Evolutionary conservation across 2,888 invertebrate species (phyloP), one percentile per base, ranked within the genome.

Genomic region (Meiosimyza decipiens): DNA sequence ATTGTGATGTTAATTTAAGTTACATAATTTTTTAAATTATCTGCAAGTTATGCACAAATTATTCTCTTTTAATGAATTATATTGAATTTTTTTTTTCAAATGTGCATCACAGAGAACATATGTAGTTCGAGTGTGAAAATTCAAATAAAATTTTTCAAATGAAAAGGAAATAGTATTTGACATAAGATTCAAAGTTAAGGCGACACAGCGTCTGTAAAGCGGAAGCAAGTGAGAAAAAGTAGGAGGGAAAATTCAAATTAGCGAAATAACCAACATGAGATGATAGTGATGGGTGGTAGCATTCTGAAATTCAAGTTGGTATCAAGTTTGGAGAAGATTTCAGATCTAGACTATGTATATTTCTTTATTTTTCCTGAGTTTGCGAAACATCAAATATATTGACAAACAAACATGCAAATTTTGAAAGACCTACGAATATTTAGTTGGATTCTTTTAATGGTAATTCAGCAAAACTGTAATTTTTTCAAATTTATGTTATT

Each of bases 111-210:
- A 15, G n/a, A 16, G 47, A 49, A 57, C 9, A 57, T n/a, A n/a
- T n/a, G n/a, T 16, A 0, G n/a, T 55, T 28, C 28, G 54, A 47
- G 15, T 16, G 28, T 18, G 40, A 68, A 59, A 72, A 47, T 57
- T 50, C 3, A 54, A 33, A 57, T 57, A 52, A 64, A 55, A 65
- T 52, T 50, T 66, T 40, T 40, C 9, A 40, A 40, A 40, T 40
- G 40, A 40, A 9, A 40, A 40, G 40, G 40, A 40, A 40, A 5
- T 49, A 54, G 6, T 18, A 7, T 64, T 70, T 73, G 73, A 73
- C 73, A 65, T 40, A 60, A 70, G 51, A 57, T 52, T 15, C 73
- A 64, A 69, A 22, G 64, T 28, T 47, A 55, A 16, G 28, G 18
- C 28, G 40, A 16, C n/a, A 49, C 18, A 9, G 12, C 9, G 22